These are phyloP conservation scores for Sebastes vulpes DNA, from an alignment of 2,797 vertebrate genomes.

Conservation along the genomic window DNA sequence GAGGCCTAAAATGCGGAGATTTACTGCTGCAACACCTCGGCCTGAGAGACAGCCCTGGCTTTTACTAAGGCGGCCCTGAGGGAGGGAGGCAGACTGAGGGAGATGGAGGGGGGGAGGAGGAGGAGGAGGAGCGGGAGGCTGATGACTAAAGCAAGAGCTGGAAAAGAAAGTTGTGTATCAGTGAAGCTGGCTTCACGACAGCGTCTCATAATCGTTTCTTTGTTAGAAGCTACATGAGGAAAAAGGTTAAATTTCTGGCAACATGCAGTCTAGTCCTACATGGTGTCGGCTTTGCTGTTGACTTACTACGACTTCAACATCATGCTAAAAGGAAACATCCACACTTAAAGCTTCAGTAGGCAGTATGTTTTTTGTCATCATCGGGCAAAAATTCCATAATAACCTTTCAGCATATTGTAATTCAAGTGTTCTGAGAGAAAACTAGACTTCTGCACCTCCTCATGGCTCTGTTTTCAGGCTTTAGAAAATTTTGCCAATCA, in stretches of 20 bases:
- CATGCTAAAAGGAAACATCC: background rate
- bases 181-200: slow-evolving; percentile 24
- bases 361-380: too few species aligned
- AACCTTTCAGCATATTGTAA: too few species aligned
- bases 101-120: slow-evolving; percentile 6
- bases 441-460: too few species aligned
- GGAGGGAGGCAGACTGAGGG: slow-evolving; percentile 24
- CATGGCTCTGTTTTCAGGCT: too few species aligned
- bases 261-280: slow-evolving; percentile 13
- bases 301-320: background rate
- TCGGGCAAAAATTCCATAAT: too few species aligned
- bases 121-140: background rate
- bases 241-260: slow-evolving; percentile 25
- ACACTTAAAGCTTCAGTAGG: background rate
- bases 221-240: slow-evolving; percentile 17
- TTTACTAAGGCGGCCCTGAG: slow-evolving; percentile 8
- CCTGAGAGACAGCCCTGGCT: slow-evolving; percentile 24
- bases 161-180: slow-evolving; percentile 37
- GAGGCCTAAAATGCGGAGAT: slow-evolving; percentile 66
- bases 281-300: slow-evolving; percentile 16
- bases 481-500: too few species aligned
- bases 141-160: slow-evolving; percentile 30
- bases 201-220: slow-evolving; percentile 14
- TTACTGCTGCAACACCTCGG: slow-evolving; percentile 60
- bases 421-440: too few species aligned